phyloP scores from a whole-genome alignment of 1,140 invertebrate species.

The Nautilus pompilius region DNA sequence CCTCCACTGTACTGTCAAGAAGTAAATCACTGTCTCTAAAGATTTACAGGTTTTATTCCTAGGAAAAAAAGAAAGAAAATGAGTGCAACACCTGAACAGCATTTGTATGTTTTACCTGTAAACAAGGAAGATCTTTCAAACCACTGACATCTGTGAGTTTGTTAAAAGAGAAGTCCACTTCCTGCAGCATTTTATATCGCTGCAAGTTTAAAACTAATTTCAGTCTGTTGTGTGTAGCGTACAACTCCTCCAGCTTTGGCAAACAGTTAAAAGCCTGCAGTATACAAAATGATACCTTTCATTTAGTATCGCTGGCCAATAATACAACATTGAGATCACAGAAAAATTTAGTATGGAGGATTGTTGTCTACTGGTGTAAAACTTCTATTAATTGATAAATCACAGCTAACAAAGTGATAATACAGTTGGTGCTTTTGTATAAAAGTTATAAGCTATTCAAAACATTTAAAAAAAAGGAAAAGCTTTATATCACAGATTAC shows the following conservation, averaged over 20 bases:
- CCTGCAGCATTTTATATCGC: constrained; percentile 44
- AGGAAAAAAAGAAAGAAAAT: neutral
- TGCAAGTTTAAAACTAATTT: constrained; percentile 35
- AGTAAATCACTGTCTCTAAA: no score
- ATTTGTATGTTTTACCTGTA: constrained; percentile 27
- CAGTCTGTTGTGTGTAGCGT: constrained; percentile 39
- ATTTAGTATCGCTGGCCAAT: no score
- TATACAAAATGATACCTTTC: constrained; percentile 7
- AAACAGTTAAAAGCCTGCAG: constrained; percentile 47
- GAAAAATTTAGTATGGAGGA: no score
- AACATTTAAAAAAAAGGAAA: no score
- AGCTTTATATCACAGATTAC: no score
- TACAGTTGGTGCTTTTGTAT: no score
- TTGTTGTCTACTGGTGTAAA: no score
- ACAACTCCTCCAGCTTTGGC: constrained; percentile 51
- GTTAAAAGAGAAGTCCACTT: constrained; percentile 45
- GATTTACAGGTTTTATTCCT: neutral
- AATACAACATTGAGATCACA: no score
- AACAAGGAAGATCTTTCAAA: constrained; percentile 30
- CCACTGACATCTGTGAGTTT: constrained; percentile 41
- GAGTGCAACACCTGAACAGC: neutral
- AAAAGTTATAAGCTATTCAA: no score
- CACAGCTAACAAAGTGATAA: no score
- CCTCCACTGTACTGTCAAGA: neutral
- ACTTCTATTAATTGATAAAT: no score